Conservation (phyloP, 1,140 invertebrate species). For the Halesus radiatus region DNA sequence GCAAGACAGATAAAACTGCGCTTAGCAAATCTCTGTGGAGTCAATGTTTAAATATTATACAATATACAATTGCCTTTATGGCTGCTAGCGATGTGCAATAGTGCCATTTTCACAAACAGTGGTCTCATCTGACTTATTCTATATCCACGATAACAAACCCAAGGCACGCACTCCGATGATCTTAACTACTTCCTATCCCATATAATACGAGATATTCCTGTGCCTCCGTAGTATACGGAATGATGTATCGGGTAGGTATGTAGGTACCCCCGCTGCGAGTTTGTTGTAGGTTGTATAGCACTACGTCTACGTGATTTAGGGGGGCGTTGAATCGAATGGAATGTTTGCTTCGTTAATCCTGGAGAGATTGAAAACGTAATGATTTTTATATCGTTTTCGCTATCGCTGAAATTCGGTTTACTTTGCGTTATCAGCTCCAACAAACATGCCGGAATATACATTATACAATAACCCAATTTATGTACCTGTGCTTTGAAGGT, state of each 20-base stretch:
- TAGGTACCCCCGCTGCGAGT: not conserved
- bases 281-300: too few species aligned
- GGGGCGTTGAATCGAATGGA: constrained; percentile 24
- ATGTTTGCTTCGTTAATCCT: constrained; percentile 44
- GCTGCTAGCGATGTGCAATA: too few species aligned
- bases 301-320: constrained; percentile 32
- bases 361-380: constrained; percentile 26
- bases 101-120: too few species aligned
- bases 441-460: too few species aligned
- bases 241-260: not conserved
- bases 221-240: not conserved
- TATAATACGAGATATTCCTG: constrained; percentile 5
- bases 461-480: too few species aligned
- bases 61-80: too few species aligned
- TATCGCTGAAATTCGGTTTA: constrained; percentile 5
- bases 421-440: not conserved
- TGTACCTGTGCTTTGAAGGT: too few species aligned
- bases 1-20: too few species aligned
- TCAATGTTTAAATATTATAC: too few species aligned
- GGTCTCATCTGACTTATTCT: too few species aligned
- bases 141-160: not conserved
- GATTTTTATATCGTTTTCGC: constrained; percentile 12
- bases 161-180: constrained; percentile 13
- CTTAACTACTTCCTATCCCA: constrained; percentile 33
- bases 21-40: too few species aligned